Conservation (phyloP, 2,797 vertebrate genomes). For the Tokudaia tokunoshimensis region DNA sequence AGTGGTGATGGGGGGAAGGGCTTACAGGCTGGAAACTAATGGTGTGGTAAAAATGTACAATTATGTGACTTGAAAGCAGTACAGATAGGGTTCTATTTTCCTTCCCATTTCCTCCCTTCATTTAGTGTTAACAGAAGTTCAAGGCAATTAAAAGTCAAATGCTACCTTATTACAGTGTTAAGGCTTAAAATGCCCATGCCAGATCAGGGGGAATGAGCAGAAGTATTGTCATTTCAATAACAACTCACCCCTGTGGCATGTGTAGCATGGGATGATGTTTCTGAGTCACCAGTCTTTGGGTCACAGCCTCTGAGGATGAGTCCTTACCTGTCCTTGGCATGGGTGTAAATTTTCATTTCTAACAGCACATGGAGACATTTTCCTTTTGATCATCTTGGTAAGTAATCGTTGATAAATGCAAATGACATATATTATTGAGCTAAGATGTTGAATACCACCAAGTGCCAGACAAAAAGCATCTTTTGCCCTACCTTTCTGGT, state of each 20-base stretch:
- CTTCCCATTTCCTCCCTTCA: constrained; percentile 63
- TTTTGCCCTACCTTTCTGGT: not conserved
- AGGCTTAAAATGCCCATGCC: constrained; percentile 46
- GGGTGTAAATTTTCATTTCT: not conserved
- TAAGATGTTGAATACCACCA: not conserved
- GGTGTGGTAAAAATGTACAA: constrained; percentile 68
- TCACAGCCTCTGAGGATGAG: not conserved
- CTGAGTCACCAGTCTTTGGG: not conserved
- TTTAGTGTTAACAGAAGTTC: constrained; percentile 73
- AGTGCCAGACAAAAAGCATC: not conserved
- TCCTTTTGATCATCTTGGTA: not conserved
- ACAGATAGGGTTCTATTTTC: constrained; percentile 46
- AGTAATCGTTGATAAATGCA: not conserved
- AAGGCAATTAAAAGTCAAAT: constrained; percentile 70
- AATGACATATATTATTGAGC: not conserved
- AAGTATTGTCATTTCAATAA: not conserved
- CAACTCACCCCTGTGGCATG: constrained; percentile 13
- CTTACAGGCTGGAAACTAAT: constrained; percentile 66
- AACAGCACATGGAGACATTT: not conserved
- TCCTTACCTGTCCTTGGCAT: not conserved
- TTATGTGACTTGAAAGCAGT: constrained; percentile 51
- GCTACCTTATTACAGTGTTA: constrained; percentile 19
- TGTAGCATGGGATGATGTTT: not conserved
- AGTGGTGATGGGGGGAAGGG: not conserved
- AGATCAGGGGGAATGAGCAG: constrained; percentile 21